A percentile compares a stretch with the other conserved stretches of the same genome.
Evolutionary conservation across 1,140 invertebrate genomes (phyloP).

Genomic region (Trissolcus basalis): DNA sequence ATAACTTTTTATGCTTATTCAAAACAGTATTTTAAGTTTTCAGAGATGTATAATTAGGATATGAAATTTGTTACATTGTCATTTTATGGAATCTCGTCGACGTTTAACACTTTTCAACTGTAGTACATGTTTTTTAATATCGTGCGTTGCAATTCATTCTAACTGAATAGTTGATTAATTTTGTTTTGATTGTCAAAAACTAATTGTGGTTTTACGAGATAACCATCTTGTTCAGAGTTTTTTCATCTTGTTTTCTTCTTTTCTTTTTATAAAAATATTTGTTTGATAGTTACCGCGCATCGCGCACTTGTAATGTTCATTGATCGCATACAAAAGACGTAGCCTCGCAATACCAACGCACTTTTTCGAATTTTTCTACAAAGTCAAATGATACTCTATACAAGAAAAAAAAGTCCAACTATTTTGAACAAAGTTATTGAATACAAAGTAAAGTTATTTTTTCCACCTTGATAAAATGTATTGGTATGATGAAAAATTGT

Average conservation of each 20-base stretch:
- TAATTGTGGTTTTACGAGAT: slow-evolving; percentile 22
- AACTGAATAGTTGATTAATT: too few relatives aligned
- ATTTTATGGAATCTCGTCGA: too few relatives aligned
- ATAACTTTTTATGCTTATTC: slow-evolving; percentile 18
- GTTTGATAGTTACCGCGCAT: neutral
- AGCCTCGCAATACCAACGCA: slow-evolving; percentile 19
- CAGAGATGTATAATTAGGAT: too few relatives aligned
- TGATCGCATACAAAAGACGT: slow-evolving; percentile 16
- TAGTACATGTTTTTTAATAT: too few relatives aligned
- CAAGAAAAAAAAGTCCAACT: neutral
- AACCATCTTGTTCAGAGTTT: slow-evolving; percentile 4
- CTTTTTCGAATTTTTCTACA: slow-evolving; percentile 1
- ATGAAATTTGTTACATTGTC: too few relatives aligned
- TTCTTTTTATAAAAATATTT: too few relatives aligned
- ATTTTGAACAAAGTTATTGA: neutral
- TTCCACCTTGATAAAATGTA: slow-evolving; percentile 20
- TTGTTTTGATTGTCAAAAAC: slow-evolving; percentile 1
- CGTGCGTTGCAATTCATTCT: too few relatives aligned
- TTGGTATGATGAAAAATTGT: slow-evolving; percentile 21
- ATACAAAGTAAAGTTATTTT: neutral
- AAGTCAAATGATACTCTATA: neutral
- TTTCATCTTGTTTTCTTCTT: too few relatives aligned
- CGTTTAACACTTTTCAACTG: too few relatives aligned
- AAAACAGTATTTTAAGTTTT: slow-evolving; percentile 11
- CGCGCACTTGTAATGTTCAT: slow-evolving; percentile 15